These are phyloP conservation scores for Heliothis virescens DNA, from an alignment of 1,140 invertebrate species.

Conservation along the genomic window DNA sequence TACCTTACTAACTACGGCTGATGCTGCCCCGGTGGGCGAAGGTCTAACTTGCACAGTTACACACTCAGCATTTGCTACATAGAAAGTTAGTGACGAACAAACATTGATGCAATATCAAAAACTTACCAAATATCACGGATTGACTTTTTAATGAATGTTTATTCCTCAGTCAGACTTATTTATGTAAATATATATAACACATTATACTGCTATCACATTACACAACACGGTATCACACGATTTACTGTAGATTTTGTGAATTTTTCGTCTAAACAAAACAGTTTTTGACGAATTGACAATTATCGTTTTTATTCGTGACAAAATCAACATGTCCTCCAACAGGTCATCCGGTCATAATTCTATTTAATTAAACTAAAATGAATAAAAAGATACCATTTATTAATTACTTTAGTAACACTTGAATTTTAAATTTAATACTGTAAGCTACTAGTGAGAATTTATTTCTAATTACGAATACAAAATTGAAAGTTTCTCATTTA, in stretches of 20 bases:
- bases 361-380: constrained; percentile 11
- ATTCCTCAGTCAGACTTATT: constrained; percentile 72
- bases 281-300: constrained; percentile 84
- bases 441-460: constrained; percentile 35
- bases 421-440: background rate
- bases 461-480: constrained; percentile 38
- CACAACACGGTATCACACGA: constrained; percentile 74
- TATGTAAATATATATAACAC: constrained; percentile 76
- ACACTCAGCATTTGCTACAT: constrained; percentile 46
- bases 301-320: constrained; percentile 81
- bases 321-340: constrained; percentile 84
- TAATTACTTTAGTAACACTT: constrained; percentile 1
- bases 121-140: constrained; percentile 80
- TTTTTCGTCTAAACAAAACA: constrained; percentile 82
- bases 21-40: constrained; percentile 56
- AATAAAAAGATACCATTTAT: constrained; percentile 1
- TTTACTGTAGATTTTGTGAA: constrained; percentile 81
- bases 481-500: constrained; percentile 39
- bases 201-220: constrained; percentile 76
- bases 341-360: constrained; percentile 71
- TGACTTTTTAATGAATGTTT: constrained; percentile 62
- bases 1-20: constrained; percentile 45
- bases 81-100: constrained; percentile 75
- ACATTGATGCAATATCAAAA: constrained; percentile 75
- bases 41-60: constrained; percentile 58